phyloP scores from a whole-genome alignment of 30 jellyfish, hydroid and myxozoan genomes.

The Aurelia aurita region DNA sequence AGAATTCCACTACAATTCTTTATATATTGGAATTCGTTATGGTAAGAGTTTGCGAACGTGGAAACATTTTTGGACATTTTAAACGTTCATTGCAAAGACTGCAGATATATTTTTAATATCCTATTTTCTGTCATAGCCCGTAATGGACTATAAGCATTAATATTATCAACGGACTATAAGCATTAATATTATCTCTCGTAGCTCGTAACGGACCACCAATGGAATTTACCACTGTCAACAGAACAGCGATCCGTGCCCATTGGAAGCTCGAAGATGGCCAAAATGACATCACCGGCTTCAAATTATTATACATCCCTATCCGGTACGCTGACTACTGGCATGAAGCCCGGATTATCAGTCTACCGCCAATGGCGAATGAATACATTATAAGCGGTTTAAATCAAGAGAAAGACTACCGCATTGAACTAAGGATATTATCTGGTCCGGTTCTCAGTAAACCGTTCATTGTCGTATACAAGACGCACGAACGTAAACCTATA shows the following conservation, averaged over 20 bases:
- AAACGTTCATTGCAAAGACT: no score
- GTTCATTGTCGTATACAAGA: constrained; percentile 38
- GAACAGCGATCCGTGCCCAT: constrained; percentile 36
- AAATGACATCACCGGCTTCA: constrained; percentile 61
- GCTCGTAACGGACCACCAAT: constrained; percentile 51
- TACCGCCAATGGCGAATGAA: constrained; percentile 6
- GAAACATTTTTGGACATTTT: no score
- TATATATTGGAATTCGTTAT: no score
- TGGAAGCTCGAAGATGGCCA: constrained; percentile 9
- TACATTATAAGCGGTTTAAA: constrained; percentile 18
- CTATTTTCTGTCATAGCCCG: no score
- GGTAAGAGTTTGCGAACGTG: no score
- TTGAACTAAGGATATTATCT: constrained; percentile 52
- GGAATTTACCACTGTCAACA: constrained; percentile 22
- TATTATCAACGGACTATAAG: no score
- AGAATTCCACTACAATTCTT: no score
- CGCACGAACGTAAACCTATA: neutral
- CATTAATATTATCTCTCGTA: neutral
- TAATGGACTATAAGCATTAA: no score
- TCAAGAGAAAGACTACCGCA: constrained; percentile 57
- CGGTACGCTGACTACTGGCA: constrained; percentile 62
- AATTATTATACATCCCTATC: constrained; percentile 40
- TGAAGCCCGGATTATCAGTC: constrained; percentile 32
- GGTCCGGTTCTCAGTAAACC: constrained; percentile 61
- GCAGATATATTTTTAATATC: no score